Evolutionary conservation across 2,113 vertebrate genomes (phyloP).

Genomic region (Perognathus longimembris): DNA sequence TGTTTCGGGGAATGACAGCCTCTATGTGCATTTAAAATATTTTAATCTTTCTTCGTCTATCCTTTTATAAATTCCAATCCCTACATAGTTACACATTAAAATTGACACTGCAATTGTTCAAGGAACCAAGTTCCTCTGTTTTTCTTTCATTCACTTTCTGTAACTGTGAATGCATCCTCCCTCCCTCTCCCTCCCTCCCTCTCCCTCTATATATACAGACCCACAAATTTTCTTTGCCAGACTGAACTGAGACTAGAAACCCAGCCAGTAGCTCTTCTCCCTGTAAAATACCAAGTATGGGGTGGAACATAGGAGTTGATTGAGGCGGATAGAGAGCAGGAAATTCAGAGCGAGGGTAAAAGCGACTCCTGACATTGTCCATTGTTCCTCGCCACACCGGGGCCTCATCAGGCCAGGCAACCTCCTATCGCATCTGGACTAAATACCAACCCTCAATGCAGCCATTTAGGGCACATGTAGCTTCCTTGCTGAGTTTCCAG

Average conservation of each 20-base stretch:
- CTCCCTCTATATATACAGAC: not conserved
- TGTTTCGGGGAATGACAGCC: not conserved
- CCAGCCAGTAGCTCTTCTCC: not conserved
- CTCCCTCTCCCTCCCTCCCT: too few relatives aligned
- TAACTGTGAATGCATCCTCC: not conserved
- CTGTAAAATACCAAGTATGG: slow-evolving; percentile 4
- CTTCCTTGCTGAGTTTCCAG: slow-evolving; percentile 77
- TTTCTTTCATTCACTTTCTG: not conserved
- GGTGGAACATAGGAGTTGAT: not conserved
- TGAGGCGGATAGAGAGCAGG: slow-evolving; percentile 60
- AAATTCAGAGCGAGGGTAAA: slow-evolving; percentile 56
- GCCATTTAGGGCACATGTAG: slow-evolving; percentile 71
- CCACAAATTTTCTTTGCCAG: not conserved
- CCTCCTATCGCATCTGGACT: slow-evolving; percentile 77
- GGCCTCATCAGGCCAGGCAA: not conserved
- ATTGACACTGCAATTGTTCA: not conserved
- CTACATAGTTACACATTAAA: slow-evolving; percentile 9
- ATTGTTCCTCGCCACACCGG: slow-evolving; percentile 47
- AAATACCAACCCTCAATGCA: slow-evolving; percentile 77
- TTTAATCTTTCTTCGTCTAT: not conserved
- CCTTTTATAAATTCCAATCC: not conserved
- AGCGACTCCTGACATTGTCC: not conserved
- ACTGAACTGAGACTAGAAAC: not conserved
- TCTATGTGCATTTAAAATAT: not conserved
- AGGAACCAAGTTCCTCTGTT: not conserved